phyloP scores from a whole-genome alignment of 1,140 invertebrate species.

The Drosophila equinoxialis region DNA sequence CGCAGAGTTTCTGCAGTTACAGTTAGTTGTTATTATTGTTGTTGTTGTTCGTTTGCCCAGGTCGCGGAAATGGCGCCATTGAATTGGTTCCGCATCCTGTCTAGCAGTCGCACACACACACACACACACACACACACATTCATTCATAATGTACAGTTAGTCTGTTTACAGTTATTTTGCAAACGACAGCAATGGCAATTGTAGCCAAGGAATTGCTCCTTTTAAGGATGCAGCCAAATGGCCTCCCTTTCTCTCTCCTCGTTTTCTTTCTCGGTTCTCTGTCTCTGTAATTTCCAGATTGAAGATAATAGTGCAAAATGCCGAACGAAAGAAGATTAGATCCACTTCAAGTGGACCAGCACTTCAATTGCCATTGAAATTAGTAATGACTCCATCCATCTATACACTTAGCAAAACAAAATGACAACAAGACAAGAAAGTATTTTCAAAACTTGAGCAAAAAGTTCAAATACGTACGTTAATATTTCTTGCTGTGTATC shows the following conservation, averaged over 20 bases:
- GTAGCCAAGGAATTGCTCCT: background rate
- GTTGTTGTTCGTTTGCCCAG: conserved; percentile 4
- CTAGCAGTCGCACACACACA: conserved; percentile 28
- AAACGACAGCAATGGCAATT: conserved; percentile 10
- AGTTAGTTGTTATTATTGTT: conserved; percentile 29
- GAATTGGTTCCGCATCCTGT: conserved; percentile 60
- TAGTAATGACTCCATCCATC: background rate
- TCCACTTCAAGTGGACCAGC: background rate
- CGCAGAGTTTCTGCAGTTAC: conserved; percentile 56
- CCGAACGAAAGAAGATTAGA: conserved; percentile 9
- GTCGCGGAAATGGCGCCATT: conserved; percentile 54
- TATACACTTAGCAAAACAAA: background rate
- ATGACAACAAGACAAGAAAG: background rate
- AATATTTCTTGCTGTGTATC: background rate
- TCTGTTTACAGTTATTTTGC: conserved; percentile 13
- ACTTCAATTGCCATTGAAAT: background rate
- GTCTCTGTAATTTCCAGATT: background rate
- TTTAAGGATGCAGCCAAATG: conserved; percentile 3
- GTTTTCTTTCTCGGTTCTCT: background rate
- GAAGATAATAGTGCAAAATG: conserved; percentile 5
- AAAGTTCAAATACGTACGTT: too few species aligned
- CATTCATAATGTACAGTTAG: conserved; percentile 5
- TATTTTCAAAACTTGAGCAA: background rate
- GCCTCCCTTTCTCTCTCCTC: background rate
- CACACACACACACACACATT: conserved; percentile 15